Evolutionary conservation across 2,113 vertebrate species (phyloP).

Genomic region (Podarcis muralis): DNA sequence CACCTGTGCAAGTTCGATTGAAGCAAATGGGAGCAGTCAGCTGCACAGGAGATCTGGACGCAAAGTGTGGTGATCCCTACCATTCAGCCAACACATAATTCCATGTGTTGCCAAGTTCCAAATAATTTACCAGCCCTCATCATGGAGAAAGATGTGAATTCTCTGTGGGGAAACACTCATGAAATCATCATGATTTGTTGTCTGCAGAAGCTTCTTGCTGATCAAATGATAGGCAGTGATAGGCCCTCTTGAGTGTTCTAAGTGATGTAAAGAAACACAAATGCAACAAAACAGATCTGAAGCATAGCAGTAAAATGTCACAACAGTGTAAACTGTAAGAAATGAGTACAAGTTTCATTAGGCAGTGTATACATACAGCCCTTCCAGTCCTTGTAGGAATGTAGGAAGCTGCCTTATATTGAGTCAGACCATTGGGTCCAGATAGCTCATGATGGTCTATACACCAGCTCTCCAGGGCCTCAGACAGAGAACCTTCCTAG

Average conservation of each 20-base stretch:
- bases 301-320: neutral
- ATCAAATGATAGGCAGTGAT: slow-evolving; percentile 11
- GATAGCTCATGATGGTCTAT: neutral
- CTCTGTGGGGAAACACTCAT: neutral
- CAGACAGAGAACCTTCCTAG: neutral
- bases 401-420: neutral
- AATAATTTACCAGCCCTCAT: neutral
- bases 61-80: neutral
- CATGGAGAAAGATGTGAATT: neutral
- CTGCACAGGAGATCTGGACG: neutral
- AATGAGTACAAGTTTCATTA: neutral
- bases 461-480: neutral
- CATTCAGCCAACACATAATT: neutral
- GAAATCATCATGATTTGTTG: neutral
- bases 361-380: neutral
- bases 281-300: neutral
- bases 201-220: neutral
- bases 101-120: neutral
- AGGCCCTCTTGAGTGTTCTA: neutral
- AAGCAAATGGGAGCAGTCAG: neutral
- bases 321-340: neutral
- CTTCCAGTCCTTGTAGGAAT: neutral
- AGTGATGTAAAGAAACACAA: neutral
- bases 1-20: neutral
- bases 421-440: neutral